phyloP scores from a whole-genome alignment of 2,888 invertebrate genomes.

The Sthenelais limicola region DNA sequence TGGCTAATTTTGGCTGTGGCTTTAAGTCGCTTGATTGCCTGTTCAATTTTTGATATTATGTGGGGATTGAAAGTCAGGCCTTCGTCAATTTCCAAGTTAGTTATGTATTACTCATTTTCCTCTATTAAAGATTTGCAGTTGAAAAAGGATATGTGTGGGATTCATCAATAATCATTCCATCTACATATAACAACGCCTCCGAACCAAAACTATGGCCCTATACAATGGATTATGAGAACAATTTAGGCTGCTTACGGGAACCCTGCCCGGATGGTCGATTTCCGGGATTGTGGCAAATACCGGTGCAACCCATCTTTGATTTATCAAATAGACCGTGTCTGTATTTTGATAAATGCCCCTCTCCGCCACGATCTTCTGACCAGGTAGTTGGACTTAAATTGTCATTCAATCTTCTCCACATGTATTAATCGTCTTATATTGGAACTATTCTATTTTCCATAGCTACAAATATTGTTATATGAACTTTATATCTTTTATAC shows the following conservation, averaged over 20 bases:
- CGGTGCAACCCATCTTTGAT: background rate
- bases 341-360: background rate
- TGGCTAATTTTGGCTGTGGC: too few relatives aligned
- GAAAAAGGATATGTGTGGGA: background rate
- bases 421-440: too few relatives aligned
- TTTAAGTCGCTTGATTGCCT: too few relatives aligned
- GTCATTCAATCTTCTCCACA: too few relatives aligned
- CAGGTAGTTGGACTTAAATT: background rate
- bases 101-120: too few relatives aligned
- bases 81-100: too few relatives aligned
- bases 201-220: constrained; percentile 8
- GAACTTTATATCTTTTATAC: too few relatives aligned
- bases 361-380: background rate
- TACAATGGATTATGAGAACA: constrained; percentile 2
- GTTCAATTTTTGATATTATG: too few relatives aligned
- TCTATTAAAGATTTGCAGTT: constrained; percentile 8
- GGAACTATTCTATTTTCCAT: too few relatives aligned
- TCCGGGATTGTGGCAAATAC: constrained; percentile 25
- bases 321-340: background rate
- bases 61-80: too few relatives aligned
- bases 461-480: too few relatives aligned
- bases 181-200: too few relatives aligned
- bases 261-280: constrained; percentile 17
- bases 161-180: constrained; percentile 4
- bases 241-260: background rate